phyloP scores from a whole-genome alignment of 2,113 vertebrate species.

The Leiothrix lutea region DNA sequence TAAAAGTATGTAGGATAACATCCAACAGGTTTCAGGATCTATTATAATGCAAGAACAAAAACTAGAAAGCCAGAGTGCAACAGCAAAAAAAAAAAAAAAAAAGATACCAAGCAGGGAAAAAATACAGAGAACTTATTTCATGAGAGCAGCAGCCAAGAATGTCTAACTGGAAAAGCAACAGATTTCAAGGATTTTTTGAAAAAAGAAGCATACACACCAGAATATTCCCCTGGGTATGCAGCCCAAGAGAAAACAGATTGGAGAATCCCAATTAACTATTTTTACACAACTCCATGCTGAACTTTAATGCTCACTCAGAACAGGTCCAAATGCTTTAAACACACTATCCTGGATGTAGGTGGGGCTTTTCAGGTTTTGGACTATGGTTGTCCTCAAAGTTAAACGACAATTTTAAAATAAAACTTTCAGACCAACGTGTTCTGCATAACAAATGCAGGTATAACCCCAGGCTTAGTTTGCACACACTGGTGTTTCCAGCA shows the following conservation, averaged over 20 bases:
- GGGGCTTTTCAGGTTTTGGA: background rate
- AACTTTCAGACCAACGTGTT: background rate
- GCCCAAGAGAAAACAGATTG: conserved; percentile 86
- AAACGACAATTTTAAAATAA: background rate
- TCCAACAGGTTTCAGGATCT: background rate
- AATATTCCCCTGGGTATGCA: conserved; percentile 91
- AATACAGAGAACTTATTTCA: conserved; percentile 63
- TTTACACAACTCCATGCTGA: conserved; percentile 36
- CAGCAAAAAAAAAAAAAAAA: conserved; percentile 20
- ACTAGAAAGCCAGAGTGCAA: conserved; percentile 45
- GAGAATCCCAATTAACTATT: conserved; percentile 80
- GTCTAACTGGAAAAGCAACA: conserved; percentile 56
- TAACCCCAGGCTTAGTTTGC: background rate
- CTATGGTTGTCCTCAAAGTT: background rate
- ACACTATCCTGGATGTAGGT: background rate
- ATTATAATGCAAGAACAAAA: conserved; percentile 15
- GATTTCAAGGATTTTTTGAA: conserved; percentile 35
- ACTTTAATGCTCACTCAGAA: conserved; percentile 34
- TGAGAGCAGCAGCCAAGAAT: conserved; percentile 69
- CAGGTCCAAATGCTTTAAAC: conserved; percentile 8
- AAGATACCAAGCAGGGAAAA: conserved; percentile 40
- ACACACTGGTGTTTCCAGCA: background rate
- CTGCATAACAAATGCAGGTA: background rate
- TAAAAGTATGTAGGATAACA: background rate
- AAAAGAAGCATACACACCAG: conserved; percentile 88